Evolutionary conservation across 2,113 vertebrate genomes (phyloP), one percentile per base, ranked within the genome.

Genomic region (Proterorhinus semilunaris): DNA sequence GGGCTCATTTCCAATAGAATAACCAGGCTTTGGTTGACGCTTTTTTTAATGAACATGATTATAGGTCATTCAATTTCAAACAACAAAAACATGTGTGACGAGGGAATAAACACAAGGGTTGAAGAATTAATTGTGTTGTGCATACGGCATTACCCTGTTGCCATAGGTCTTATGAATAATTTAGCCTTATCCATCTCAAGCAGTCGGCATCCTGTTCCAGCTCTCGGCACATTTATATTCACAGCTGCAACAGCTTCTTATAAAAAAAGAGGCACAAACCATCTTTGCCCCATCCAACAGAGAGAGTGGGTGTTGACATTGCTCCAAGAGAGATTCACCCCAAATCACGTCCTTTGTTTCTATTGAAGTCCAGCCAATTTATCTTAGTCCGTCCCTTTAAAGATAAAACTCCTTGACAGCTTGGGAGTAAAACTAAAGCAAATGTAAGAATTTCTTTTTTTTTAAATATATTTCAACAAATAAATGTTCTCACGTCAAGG

Each of bases 181-280:
- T 87, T 79, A 89, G 69, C n/a, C 47, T 58, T 4, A 62, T 79
- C 82, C 79, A 61, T 73, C 83, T 85, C 82, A 67, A 75, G 76
- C 63, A 42, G 49, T 13, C 21, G 0, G 58, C 42, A 81, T 83
- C 80, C 79, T 74, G 77, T 77, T 57, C 74, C 52, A 3, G 27
- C 44, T 46, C 57, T 71, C 74, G 59, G 45, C 68, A 11, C 7
- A 51, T 62, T 78, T 64, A 58, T 10, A 61, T 58, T 70, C 65
- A 71, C 72, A 54, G 76, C 78, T 79, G 68, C 61, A 72, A 11
- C 0, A 27, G 66, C 47, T 51, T 50, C 44, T 44, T 10, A 36
- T 36, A 15, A 53, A n/a, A 45, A 52, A 52, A 47, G 66, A 63
- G 62, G 36, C 15, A 16, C 17, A 8, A 52, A 67, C 67, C 50